Evolutionary conservation across 2,113 vertebrate genomes (phyloP), one percentile per base, ranked within the genome.

Genomic region (Eonycteris spelaea): DNA sequence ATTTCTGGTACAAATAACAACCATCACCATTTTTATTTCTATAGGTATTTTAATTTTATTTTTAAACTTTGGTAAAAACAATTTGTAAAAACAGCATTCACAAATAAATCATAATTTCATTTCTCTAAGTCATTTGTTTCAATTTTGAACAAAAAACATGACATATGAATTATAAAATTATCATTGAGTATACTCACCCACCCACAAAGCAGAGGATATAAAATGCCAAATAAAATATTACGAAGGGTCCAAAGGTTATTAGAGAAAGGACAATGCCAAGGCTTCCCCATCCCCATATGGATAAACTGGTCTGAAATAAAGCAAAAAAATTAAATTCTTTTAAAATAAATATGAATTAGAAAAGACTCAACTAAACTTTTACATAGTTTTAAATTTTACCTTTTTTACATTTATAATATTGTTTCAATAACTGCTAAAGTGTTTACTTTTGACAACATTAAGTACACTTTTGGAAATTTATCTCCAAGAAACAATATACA

Each of bases 271-370:
- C 99, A 95, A 99, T 97, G 97, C 99, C 99, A 98, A 99, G 99
- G 98, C 99, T 98, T 99, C 99, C 99, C 99, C 99, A 99, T 99
- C 99, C 99, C 99, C 99, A 99, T 99, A 99, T 98, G 99, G 99
- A 99, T 98, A 99, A 98, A 99, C 99, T 99, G 98, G 99, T 99
- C 99, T 99, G 98, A 97, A 99, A 99, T 84, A 91, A 96, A 98
- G 78, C 74, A 96, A 97, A 70, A 43, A 63, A 74, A 43, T 65
- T 51, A n/a, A 33, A 51, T 24, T 6, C 11, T 65, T 40, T 92
- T 53, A 59, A 43, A 87, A 78, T 67, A 94, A 83, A 48, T 8
- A 88, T 45, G 22, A 92, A 92, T 80, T 43, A 96, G 45, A 89
- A 86, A 87, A 84, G 14, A 96, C 87, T 5, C 24, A 96, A 79